Base-by-base conservation (phyloP, 2,797 vertebrate genomes). In the Amazona finschi region DNA sequence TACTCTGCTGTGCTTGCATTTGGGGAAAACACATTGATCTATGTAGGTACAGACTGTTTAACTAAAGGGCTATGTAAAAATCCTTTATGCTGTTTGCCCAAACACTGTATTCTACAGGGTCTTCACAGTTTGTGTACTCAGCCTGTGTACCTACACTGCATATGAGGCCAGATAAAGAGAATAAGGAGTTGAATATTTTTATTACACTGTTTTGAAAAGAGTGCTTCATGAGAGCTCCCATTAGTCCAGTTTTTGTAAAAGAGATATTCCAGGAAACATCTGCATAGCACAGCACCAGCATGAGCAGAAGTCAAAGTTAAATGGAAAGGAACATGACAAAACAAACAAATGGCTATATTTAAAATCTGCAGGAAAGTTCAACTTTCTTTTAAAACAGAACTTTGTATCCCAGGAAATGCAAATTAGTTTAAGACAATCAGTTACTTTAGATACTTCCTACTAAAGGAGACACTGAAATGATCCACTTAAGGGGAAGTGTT, bases 211-310 rank as follows among this genome's bases (percentile, higher is more conserved):
- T 96, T 96, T 93, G 84, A 85, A 92, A 87, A 57, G 8, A 87
- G 39, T 33, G 65, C 25, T 58, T 82, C 46, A 28, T 55, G 53
- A 95, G 75, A 36, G 27, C 75, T 93, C 64, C 78, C 81, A 64
- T 91, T 94, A 89, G 61, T 28, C 67, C 84, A 71, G 79, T 81
- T 87, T 85, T 89, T 93, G 52, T 85, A 58, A 44, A 66, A 85
- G 84, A 87, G 89, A 90, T 30, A 64, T 44, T 83, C 67, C 95
- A 93, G 95, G 94, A 96, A 96, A 96, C 95, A 96, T 82, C 96
- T 96, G 96, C 81, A 38, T 0, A 67, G 55, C 60, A 13, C 38
- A 52, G 43, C 60, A 78, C 60, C 84, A 86, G 28, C 64, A 2
- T 33, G 33, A 77, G 9, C 60, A 85, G 70, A 52, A 94, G 83